phyloP scores from a whole-genome alignment of 2,113 vertebrate genomes.

The Pungitius pungitius region DNA sequence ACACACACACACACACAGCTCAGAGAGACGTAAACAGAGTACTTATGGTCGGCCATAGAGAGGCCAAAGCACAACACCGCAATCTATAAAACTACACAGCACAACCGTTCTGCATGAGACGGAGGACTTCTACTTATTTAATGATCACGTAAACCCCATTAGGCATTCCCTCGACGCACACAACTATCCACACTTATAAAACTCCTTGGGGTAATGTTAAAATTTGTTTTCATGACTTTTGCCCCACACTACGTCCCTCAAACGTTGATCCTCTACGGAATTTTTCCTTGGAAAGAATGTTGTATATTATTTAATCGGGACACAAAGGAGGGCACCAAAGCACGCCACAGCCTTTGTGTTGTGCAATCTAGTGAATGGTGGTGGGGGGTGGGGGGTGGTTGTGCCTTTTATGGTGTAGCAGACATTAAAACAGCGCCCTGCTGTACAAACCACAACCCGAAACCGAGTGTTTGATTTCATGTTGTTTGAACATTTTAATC shows the following conservation, averaged over 20 bases:
- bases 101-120: slow-evolving; percentile 15
- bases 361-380: slow-evolving; percentile 61
- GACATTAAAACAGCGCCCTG: slow-evolving; percentile 48
- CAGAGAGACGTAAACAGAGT: slow-evolving; percentile 62
- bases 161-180: slow-evolving; percentile 28
- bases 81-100: slow-evolving; percentile 40
- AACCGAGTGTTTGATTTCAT: slow-evolving; percentile 33
- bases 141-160: slow-evolving; percentile 34
- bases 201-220: slow-evolving; percentile 32
- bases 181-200: slow-evolving; percentile 40
- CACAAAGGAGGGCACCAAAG: slow-evolving; percentile 42
- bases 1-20: slow-evolving; percentile 43
- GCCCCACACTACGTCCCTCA: slow-evolving; percentile 29
- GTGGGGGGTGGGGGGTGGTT: slow-evolving; percentile 20
- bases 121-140: slow-evolving; percentile 47
- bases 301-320: slow-evolving; percentile 31
- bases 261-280: slow-evolving; percentile 37
- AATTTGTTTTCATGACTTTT: slow-evolving; percentile 32
- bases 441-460: slow-evolving; percentile 48
- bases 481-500: slow-evolving; percentile 18
- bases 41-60: slow-evolving; percentile 51
- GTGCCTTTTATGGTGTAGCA: slow-evolving; percentile 46
- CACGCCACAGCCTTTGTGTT: slow-evolving; percentile 39
- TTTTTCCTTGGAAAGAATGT: slow-evolving; percentile 33
- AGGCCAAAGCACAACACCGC: slow-evolving; percentile 34